Conservation (phyloP, 1,140 invertebrate genomes). For the Phthorimaea operculella region DNA sequence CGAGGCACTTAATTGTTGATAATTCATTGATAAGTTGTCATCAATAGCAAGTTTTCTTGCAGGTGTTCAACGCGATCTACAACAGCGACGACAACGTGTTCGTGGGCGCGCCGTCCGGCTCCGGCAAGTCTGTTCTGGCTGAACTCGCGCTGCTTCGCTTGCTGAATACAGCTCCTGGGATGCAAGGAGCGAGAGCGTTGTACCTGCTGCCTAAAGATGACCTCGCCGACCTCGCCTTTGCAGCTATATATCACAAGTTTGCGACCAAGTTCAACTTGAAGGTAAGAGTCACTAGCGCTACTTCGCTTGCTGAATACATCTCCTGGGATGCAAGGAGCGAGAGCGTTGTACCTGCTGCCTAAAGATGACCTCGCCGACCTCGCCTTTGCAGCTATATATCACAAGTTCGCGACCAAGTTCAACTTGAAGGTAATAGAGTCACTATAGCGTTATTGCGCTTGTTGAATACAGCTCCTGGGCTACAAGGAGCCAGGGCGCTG, state of each 20-base stretch:
- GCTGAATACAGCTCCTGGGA: conserved; percentile 82
- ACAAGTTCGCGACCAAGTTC: conserved; percentile 84
- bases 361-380: conserved; percentile 93
- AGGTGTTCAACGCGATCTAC: conserved; percentile 98
- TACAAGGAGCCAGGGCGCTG: conserved; percentile 85
- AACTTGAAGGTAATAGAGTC: conserved; percentile 91
- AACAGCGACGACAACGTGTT: conserved; percentile 99
- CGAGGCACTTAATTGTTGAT: no score
- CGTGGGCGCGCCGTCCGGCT: conserved; percentile 96
- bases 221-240: conserved; percentile 90
- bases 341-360: conserved; percentile 95
- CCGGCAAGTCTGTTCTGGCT: conserved; percentile 96
- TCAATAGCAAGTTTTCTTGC: no score
- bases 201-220: conserved; percentile 95
- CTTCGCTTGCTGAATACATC: conserved; percentile 89
- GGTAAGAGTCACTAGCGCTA: conserved; percentile 95
- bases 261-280: conserved; percentile 83
- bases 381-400: conserved; percentile 90
- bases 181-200: conserved; percentile 85
- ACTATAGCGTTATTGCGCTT: conserved; percentile 94
- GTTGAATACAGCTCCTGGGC: conserved; percentile 81
- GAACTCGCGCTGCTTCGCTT: conserved; percentile 96
- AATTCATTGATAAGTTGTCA: no score
- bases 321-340: conserved; percentile 75
- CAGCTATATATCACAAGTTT: conserved; percentile 94